Evolutionary conservation across 2,888 invertebrate genomes (phyloP), one percentile per base, ranked within the genome.

Genomic region (Himalopsyche anomala): DNA sequence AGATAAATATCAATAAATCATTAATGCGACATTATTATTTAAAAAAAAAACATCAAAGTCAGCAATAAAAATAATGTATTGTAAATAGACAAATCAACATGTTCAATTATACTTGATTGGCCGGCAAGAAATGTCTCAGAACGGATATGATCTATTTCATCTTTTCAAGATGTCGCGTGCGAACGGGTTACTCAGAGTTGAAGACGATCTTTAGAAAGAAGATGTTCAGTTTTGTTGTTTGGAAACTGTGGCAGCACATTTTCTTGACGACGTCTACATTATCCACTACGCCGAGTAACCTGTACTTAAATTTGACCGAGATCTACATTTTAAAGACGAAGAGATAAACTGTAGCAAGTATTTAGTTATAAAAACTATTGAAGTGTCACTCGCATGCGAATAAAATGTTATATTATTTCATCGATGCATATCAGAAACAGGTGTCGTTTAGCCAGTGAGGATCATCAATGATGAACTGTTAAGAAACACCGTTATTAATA

Each of bases 271-370:
- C 36, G 11, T 38, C 74, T 36, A 9, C 11, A 62, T 62, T 74
- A 74, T 5, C 36, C 36, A 36, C 38, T 74, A 9, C 36, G 38
- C 28, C 15, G 3, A 12, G 15, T 5, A 36, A 36, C 74, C 36
- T 12, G 74, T 36, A 74, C 74, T 74, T 74, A 12, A 36, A 4
- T 74, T 36, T 74, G 74, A 38, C 74, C 74, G 74, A 74, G 74
- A 74, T 74, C 74, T 74, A 74, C 74, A 74, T 74, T 74, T 74
- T 38, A 74, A 36, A 12, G 36, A 38, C 15, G 38, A 36, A 74
- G 28, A 74, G 74, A 74, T 36, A 74, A 6, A 74, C 74, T 74
- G 74, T 74, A 12, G 11, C 45, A 45, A 45, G 45, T 45, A 11
- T 45, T 11, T 11, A 45, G 45, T 45, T 9, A 45, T 45, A 45